Percentiles rank a stretch among this genome's conserved stretches.
Evolutionary conservation across 2,888 invertebrate genomes (phyloP).

Genomic region (Eilema caniola): DNA sequence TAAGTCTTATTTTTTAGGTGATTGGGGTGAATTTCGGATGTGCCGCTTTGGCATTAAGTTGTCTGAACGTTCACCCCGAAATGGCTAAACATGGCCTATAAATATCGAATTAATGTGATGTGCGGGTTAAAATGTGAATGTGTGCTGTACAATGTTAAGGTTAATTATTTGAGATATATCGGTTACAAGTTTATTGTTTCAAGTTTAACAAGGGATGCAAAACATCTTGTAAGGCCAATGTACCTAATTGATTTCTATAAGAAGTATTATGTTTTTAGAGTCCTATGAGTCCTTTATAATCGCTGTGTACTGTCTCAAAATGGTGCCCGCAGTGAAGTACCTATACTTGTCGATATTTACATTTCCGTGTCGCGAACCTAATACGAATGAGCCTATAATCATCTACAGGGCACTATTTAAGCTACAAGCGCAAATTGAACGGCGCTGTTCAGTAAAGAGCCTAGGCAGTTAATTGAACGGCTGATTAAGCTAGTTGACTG

Average conservation of each 20-base stretch:
- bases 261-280: no score
- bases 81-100: slow-evolving; percentile 78
- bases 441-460: no score
- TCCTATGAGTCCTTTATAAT: no score
- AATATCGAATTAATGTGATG: slow-evolving; percentile 71
- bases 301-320: no score
- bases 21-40: slow-evolving; percentile 53
- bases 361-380: background rate
- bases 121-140: slow-evolving; percentile 55
- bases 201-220: background rate
- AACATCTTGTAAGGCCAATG: background rate
- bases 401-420: no score
- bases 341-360: no score
- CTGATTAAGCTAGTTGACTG: no score
- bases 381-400: no score
- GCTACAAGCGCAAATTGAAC: no score
- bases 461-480: no score
- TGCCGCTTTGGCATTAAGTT: slow-evolving; percentile 29
- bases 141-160: slow-evolving; percentile 41
- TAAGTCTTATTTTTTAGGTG: slow-evolving; percentile 30
- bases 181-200: slow-evolving; percentile 6
- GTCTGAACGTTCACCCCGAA: slow-evolving; percentile 65
- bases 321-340: no score
- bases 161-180: slow-evolving; percentile 21
- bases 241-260: no score